phyloP scores from a whole-genome alignment of 2,888 invertebrate genomes.

The Stegana nigrithorax region DNA sequence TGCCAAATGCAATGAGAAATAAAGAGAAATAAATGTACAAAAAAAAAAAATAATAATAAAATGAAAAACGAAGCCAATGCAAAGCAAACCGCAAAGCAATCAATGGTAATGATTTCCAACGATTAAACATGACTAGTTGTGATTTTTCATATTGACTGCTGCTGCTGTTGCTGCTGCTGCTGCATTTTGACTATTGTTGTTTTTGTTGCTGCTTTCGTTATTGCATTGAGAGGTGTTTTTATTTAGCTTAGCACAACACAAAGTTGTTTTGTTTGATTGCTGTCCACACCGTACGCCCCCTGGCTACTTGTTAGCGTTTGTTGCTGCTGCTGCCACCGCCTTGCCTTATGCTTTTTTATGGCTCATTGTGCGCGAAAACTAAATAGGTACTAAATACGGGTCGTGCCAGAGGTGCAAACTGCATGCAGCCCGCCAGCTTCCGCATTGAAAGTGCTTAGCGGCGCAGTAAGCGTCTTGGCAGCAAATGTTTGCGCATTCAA shows the following conservation, averaged over 20 bases:
- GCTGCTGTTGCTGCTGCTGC: neutral
- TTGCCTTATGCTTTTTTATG: conserved; percentile 33
- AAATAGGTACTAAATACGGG: too few species aligned
- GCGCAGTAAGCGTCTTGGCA: too few species aligned
- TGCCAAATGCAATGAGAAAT: too few species aligned
- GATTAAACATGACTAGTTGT: conserved; percentile 51
- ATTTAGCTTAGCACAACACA: neutral
- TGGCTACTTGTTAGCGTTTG: too few species aligned
- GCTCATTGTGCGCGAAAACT: neutral
- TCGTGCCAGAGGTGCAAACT: conserved; percentile 4
- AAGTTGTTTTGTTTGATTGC: neutral
- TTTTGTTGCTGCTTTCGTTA: neutral
- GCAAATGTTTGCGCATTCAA: conserved; percentile 12
- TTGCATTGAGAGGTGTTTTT: neutral
- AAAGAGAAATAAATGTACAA: too few species aligned
- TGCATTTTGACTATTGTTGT: neutral
- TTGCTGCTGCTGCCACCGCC: neutral
- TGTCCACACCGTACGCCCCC: too few species aligned
- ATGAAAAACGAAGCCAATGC: too few species aligned
- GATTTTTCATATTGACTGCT: neutral
- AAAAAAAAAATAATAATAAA: neutral
- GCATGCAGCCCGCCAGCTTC: conserved; percentile 35
- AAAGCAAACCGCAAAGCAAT: neutral
- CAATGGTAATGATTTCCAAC: conserved; percentile 49
- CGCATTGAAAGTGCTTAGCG: conserved; percentile 50